These are phyloP conservation scores for Haemorhous mexicanus DNA, from an alignment of 2,113 vertebrate genomes.

Conservation along the genomic window DNA sequence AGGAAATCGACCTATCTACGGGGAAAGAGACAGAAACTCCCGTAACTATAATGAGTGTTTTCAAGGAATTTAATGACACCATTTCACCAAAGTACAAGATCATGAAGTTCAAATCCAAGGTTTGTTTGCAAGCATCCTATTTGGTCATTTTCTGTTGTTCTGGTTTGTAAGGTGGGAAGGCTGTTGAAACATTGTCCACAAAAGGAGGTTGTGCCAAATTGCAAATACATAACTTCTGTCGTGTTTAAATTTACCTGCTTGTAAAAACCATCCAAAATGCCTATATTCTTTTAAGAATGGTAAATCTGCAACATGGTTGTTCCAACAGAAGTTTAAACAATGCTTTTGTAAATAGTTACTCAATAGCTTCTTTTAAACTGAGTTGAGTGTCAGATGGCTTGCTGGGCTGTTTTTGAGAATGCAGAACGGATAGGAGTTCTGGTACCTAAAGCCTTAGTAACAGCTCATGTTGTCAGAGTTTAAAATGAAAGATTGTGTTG, in stretches of 20 bases:
- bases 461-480: background rate
- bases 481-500: background rate
- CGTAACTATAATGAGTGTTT: slow-evolving; percentile 90
- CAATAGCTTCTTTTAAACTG: background rate
- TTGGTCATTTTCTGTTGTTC: background rate
- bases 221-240: background rate
- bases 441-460: background rate
- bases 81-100: slow-evolving; percentile 92
- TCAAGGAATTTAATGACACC: slow-evolving; percentile 89
- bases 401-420: background rate
- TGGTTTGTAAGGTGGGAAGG: background rate
- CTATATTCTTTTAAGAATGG: background rate
- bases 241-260: background rate
- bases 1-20: slow-evolving; percentile 83
- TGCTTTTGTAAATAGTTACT: background rate
- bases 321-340: background rate
- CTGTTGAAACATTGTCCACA: background rate
- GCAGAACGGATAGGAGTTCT: background rate
- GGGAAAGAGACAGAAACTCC: slow-evolving; percentile 76
- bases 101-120: slow-evolving; percentile 99
- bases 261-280: background rate
- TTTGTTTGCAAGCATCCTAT: slow-evolving; percentile 41
- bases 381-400: background rate
- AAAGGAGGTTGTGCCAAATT: background rate
- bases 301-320: background rate